Evolutionary conservation across 2,113 vertebrate genomes (phyloP), one percentile per base, ranked within the genome.

Genomic region (Chaetops frenatus): DNA sequence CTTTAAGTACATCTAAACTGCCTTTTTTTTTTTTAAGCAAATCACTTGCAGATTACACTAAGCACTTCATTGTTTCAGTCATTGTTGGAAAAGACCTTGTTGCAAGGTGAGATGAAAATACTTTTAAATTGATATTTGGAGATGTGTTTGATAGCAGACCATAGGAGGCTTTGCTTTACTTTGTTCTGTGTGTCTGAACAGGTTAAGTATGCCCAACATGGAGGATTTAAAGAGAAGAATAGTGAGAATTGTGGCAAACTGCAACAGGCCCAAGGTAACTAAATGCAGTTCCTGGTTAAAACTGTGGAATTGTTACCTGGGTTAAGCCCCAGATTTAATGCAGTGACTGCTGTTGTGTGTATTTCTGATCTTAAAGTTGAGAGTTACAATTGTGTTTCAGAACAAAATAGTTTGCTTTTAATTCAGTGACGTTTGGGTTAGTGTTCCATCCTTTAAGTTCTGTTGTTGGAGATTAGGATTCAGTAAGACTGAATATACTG

Each of bases 81-180:
- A 98, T 99, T 64, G 95, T 99, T 69, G 99, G 99, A 79, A 99
- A 99, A 95, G 99, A 99, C 67, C 98, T 99, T 28, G 98, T 99
- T 65, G 98, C 99, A 86, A 98, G 99, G 99, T 99, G 84, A 98
- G 70, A 11, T 51, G 40, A 29, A 83, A 83, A 42, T 80, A 25
- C 35, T 94, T 78, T 40, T 3, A 7, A 38, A 22, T 40, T 10
- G 15, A 11, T 62, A 22, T 61, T 84, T 45, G 24, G 47, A 79
- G 62, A 29, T 24, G 11, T 2, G 10, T 47, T 25, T 42, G 66
- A 53, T 19, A 19, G 62, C 36, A 54, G 67, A 25, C 15, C 51
- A 12, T 4, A 18, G n/a, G 42, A 36, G 35, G 28, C 69, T 85
- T 78, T 56, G 40, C 14, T 79, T 79, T 15, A 40, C 50, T 58